Conservation (phyloP, 2,113 vertebrate genomes). For the Hymenochirus boettgeri region DNA sequence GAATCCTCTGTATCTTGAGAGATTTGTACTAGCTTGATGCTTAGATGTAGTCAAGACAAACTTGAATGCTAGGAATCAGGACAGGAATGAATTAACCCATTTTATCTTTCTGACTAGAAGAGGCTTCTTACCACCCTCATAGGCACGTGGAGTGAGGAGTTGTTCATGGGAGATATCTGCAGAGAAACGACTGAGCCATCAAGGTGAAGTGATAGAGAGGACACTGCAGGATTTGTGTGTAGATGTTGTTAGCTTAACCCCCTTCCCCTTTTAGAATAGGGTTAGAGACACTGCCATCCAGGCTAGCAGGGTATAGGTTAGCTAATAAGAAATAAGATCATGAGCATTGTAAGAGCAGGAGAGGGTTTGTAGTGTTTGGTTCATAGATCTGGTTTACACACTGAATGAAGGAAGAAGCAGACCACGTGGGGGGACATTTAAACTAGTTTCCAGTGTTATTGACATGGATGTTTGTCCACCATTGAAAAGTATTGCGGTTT, state of each 20-base stretch:
- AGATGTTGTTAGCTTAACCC: too few species aligned
- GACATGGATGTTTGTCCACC: not conserved
- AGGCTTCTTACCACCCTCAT: not conserved
- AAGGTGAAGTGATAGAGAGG: too few species aligned
- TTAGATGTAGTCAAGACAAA: constrained; percentile 63
- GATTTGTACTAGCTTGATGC: constrained; percentile 72
- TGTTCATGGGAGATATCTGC: too few species aligned
- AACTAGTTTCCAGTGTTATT: not conserved
- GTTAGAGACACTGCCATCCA: too few species aligned
- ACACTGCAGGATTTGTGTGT: too few species aligned
- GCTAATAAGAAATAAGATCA: too few species aligned
- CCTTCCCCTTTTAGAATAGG: not conserved
- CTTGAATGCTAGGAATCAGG: constrained; percentile 68
- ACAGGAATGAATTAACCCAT: constrained; percentile 25
- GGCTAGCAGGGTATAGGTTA: too few species aligned
- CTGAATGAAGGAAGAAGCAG: not conserved
- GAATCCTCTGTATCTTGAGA: constrained; percentile 60
- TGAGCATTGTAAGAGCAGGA: too few species aligned
- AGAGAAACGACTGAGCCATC: too few species aligned
- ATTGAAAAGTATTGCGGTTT: not conserved
- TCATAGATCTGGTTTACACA: too few species aligned
- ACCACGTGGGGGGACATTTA: not conserved
- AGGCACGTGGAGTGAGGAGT: too few species aligned
- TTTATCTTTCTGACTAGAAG: not conserved
- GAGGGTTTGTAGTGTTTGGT: too few species aligned